phyloP scores from a whole-genome alignment of 2,113 vertebrate genomes.

The Numenius arquata region DNA sequence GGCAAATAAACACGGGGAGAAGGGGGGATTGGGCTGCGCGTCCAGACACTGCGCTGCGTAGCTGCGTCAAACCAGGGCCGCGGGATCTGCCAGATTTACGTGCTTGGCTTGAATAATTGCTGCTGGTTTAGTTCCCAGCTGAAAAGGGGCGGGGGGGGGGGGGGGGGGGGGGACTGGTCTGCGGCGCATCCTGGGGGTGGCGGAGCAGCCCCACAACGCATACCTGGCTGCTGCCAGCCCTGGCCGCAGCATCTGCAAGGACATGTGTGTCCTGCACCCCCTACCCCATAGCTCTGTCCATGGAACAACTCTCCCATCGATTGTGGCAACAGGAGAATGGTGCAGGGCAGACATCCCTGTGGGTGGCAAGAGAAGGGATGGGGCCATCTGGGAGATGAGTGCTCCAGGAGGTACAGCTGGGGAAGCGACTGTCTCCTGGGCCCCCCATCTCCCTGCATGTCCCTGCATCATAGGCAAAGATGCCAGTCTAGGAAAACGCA shows the following conservation, averaged over 20 bases:
- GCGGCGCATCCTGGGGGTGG: neutral
- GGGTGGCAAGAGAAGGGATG: neutral
- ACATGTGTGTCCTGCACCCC: neutral
- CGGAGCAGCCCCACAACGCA: neutral
- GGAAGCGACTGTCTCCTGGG: neutral
- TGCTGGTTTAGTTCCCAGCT: constrained; percentile 62
- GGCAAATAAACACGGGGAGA: neutral
- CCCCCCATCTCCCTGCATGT: neutral
- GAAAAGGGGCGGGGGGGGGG: rapidly evolving
- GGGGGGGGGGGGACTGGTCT: neutral
- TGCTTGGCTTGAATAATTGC: constrained; percentile 75
- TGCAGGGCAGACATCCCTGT: neutral
- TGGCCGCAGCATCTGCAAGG: neutral
- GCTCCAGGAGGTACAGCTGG: neutral
- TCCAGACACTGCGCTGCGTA: constrained; percentile 64
- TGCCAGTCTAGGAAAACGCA: neutral
- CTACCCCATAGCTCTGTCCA: neutral
- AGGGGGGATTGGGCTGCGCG: neutral
- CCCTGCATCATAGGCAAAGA: neutral
- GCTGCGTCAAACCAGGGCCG: constrained; percentile 67
- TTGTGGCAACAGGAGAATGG: rapidly evolving
- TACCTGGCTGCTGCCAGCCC: neutral
- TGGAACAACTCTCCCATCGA: neutral
- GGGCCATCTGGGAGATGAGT: neutral
- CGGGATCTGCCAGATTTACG: constrained; percentile 63